Evolutionary conservation across 2,113 vertebrate genomes (phyloP).

Genomic region (Sclerurus mexicanus): DNA sequence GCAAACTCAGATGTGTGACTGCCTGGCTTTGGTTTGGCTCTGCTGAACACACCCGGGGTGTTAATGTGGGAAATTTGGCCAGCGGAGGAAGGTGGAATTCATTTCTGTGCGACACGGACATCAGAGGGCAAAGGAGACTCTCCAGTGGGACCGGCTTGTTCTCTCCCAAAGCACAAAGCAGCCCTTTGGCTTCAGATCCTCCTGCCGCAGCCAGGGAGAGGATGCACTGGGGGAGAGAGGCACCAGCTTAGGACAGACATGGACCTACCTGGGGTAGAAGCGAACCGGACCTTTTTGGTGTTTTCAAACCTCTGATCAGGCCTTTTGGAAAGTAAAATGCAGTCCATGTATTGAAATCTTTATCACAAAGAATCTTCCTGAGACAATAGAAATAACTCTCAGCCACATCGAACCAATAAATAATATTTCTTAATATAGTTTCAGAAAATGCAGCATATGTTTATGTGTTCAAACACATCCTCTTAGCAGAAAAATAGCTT

Average conservation of each 20-base stretch:
- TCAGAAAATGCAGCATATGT: background rate
- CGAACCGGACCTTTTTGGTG: fast-evolving
- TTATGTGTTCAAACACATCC: conserved; percentile 20
- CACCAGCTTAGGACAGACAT: background rate
- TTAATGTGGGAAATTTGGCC: conserved; percentile 31
- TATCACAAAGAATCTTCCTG: background rate
- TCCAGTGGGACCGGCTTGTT: background rate
- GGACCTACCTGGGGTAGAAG: background rate
- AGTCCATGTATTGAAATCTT: background rate
- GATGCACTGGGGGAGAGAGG: background rate
- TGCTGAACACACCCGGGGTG: conserved; percentile 19
- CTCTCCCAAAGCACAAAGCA: background rate
- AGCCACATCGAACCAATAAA: background rate
- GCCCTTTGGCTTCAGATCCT: background rate
- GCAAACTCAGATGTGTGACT: conserved; percentile 44
- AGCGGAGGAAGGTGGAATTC: background rate
- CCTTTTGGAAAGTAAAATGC: background rate
- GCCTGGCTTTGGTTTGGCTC: conserved; percentile 47
- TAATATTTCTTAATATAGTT: background rate
- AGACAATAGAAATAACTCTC: background rate
- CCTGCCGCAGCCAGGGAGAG: background rate
- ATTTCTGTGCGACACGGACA: no score
- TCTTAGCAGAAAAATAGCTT: conserved; percentile 21
- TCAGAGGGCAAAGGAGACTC: background rate
- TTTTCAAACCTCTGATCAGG: background rate